Percentiles rank a stretch among this genome's conserved stretches.
Evolutionary conservation across 1,140 invertebrate genomes (phyloP).

Genomic region (Bombus polaris): DNA sequence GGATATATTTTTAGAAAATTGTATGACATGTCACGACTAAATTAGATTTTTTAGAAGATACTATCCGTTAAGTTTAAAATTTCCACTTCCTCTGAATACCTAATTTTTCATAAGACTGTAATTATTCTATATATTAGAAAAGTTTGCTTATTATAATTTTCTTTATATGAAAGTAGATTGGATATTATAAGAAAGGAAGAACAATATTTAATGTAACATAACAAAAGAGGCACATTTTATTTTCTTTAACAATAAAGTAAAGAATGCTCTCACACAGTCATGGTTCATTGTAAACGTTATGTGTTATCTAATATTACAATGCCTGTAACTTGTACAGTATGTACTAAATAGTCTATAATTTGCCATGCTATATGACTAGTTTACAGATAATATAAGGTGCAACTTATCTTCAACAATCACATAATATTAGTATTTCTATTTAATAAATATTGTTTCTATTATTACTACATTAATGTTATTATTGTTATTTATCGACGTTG

Average conservation of each 20-base stretch:
- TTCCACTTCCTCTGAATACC: not conserved
- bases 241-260: conserved; percentile 56
- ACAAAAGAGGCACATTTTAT: conserved; percentile 59
- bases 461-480: conserved; percentile 28
- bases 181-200: conserved; percentile 13
- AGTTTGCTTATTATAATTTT: not conserved
- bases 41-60: conserved; percentile 2
- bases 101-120: not conserved
- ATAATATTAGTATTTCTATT: conserved; percentile 45
- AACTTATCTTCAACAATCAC: conserved; percentile 46
- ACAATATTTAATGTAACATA: conserved; percentile 51
- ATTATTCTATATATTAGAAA: not conserved
- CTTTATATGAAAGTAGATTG: not conserved
- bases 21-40: conserved; percentile 4
- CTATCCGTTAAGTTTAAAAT: not conserved
- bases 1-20: conserved; percentile 21
- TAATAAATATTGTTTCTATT: conserved; percentile 42
- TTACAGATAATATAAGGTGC: conserved; percentile 52
- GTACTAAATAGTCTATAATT: conserved; percentile 34
- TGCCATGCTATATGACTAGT: conserved; percentile 53
- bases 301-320: conserved; percentile 41
- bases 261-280: conserved; percentile 48
- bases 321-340: conserved; percentile 33
- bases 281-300: conserved; percentile 45
- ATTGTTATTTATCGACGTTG: conserved; percentile 27